Base-by-base conservation (phyloP, 2,113 vertebrate species). In the Hypomesus transpacificus region DNA sequence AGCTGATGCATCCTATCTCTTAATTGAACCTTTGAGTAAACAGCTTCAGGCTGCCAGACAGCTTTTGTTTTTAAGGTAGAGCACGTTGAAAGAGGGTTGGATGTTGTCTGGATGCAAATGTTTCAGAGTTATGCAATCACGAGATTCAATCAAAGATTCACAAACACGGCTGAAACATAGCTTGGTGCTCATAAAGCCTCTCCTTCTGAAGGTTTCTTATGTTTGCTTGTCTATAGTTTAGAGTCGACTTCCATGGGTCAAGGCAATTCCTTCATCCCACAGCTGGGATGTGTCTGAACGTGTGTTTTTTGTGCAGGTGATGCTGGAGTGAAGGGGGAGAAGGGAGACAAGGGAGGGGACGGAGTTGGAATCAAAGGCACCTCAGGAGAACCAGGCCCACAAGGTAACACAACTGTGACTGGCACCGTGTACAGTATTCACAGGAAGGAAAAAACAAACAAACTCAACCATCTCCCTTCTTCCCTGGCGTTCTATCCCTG, bases 311-410 rank as follows among this genome's bases (percentile, higher is more conserved):
- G 24, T 72, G 65, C 69, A 92, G 92, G 91, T 72, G 90, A 92
- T 21, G 3, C 65, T 9, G 92, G 91, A 1, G 75, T 34, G 3
- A 92, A 86, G 57, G 93, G 93, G 26, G 80, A 85, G 5, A 91
- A 82, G 66, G 91, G 91, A 73, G 84, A 82, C 13, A 91, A 85
- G 57, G 92, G 92, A 77, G 89, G 91, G 62, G 84, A 84, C 4
- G 92, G 92, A 1, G 71, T 92, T 1, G 92, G 93, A 74, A 77
- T 86, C 62, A 89, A 89, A 84, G 93, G 92, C 73, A 86, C 84
- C 60, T 65, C 79, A 66, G 93, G 93, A 0, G 67, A 78, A 66
- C 88, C 84, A 63, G 93, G 93, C 46, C 72, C 79, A 66, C 82
- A 87, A 88, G 93, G 93, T 93, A 84, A 85, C 65, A 31, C 13